Percentiles rank a stretch among this genome's conserved stretches.
Conservation (phyloP, 2,888 invertebrate genomes). For the Mystacides longicornis region DNA sequence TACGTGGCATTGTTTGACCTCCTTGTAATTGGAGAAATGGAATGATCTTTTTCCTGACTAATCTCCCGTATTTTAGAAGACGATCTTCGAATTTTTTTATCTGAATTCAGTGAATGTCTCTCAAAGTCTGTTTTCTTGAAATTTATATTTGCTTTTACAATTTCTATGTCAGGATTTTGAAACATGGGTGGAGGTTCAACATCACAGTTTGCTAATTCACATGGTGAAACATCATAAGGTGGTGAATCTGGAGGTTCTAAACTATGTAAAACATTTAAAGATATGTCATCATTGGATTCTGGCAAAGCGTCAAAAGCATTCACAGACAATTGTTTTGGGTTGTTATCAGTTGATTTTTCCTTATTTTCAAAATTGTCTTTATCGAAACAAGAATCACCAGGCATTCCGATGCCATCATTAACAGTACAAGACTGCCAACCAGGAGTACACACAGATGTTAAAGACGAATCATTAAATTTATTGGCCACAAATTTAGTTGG, state of each 20-base stretch:
- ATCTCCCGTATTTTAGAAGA: slow-evolving; percentile 41
- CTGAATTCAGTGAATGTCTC: slow-evolving; percentile 53
- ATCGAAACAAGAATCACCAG: slow-evolving; percentile 32
- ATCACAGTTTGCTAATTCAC: slow-evolving; percentile 19
- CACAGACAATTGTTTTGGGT: slow-evolving; percentile 24
- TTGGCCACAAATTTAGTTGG: slow-evolving; percentile 56
- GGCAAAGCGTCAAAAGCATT: background rate
- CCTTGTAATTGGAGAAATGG: slow-evolving; percentile 11
- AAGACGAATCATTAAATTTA: slow-evolving; percentile 47
- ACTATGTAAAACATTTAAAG: slow-evolving; percentile 32
- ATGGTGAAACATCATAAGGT: slow-evolving; percentile 15
- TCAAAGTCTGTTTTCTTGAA: slow-evolving; percentile 35
- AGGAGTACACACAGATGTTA: slow-evolving; percentile 50
- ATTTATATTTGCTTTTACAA: slow-evolving; percentile 32
- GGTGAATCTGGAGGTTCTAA: slow-evolving; percentile 37
- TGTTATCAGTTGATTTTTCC: slow-evolving; percentile 1
- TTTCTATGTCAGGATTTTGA: slow-evolving; percentile 41
- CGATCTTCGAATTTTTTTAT: slow-evolving; percentile 48
- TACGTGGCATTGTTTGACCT: slow-evolving; percentile 9
- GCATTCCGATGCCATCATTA: background rate
- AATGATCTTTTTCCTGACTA: slow-evolving; percentile 10
- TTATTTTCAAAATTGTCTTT: slow-evolving; percentile 30
- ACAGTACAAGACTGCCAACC: slow-evolving; percentile 36
- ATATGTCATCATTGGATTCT: background rate
- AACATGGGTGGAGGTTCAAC: slow-evolving; percentile 57